A percentile compares a stretch with the other conserved stretches of the same genome.
These are phyloP conservation scores for Centropristis striata DNA, from an alignment of 2,113 vertebrate genomes.

Conservation along the genomic window DNA sequence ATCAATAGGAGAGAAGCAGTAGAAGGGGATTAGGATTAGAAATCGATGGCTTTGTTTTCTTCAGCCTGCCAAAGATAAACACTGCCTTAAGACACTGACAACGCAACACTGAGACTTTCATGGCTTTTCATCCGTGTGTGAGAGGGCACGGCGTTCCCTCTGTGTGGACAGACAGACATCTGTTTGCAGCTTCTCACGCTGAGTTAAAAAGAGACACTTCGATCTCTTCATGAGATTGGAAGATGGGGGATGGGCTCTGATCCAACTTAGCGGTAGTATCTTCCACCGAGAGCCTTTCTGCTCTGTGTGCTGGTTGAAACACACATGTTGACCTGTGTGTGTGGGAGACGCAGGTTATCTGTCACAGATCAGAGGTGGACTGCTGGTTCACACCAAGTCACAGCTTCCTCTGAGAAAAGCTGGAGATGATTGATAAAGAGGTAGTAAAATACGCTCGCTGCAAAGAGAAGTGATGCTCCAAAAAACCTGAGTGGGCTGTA, in stretches of 20 bases:
- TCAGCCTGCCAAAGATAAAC: conserved; percentile 75
- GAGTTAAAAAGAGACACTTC: conserved; percentile 58
- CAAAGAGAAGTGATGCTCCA: conserved; percentile 64
- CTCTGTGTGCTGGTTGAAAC: background rate
- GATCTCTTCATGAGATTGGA: conserved; percentile 27
- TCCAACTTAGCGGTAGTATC: conserved; percentile 12
- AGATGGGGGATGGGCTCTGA: conserved; percentile 39
- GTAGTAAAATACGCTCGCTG: conserved; percentile 32
- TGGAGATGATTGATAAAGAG: conserved; percentile 61
- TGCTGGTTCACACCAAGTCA: conserved; percentile 44
- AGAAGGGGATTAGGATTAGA: conserved; percentile 84
- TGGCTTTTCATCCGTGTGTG: conserved; percentile 51
- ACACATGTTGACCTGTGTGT: conserved; percentile 5
- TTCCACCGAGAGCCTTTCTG: background rate
- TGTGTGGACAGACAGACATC: conserved; percentile 56
- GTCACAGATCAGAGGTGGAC: conserved; percentile 32
- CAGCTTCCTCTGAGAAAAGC: conserved; percentile 57
- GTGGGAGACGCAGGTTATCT: conserved; percentile 39
- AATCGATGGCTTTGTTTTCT: conserved; percentile 85
- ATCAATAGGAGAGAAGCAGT: conserved; percentile 80
- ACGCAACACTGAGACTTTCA: conserved; percentile 43
- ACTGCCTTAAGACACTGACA: conserved; percentile 80
- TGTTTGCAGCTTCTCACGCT: conserved; percentile 60
- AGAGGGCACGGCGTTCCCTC: conserved; percentile 52
- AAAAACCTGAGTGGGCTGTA: conserved; percentile 74